Conservation (phyloP, 2,113 vertebrate genomes). For the Brachyistius frenatus region DNA sequence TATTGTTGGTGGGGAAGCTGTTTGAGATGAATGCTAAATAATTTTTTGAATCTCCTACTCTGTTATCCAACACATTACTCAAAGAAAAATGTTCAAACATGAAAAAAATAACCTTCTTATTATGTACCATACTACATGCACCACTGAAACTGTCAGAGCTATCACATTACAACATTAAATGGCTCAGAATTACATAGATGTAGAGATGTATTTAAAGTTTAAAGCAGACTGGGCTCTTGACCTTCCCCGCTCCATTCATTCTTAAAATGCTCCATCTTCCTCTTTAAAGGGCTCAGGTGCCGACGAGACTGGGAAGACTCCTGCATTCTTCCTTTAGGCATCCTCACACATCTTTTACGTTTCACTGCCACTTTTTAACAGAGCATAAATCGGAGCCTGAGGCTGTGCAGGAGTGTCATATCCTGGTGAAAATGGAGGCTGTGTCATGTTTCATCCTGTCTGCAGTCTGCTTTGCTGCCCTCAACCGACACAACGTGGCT, state of each 20-base stretch:
- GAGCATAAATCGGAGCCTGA: constrained; percentile 61
- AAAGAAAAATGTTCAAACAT: not conserved
- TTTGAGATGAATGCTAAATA: not conserved
- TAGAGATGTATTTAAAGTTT: constrained; percentile 18
- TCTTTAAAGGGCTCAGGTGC: constrained; percentile 37
- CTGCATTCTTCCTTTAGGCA: constrained; percentile 57
- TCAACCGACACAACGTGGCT: constrained; percentile 27
- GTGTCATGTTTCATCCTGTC: constrained; percentile 50
- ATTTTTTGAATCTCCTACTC: not conserved
- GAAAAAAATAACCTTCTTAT: not conserved
- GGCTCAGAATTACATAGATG: not conserved
- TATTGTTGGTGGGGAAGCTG: not conserved
- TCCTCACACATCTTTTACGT: constrained; percentile 66
- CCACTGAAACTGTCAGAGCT: not conserved
- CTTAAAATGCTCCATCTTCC: constrained; percentile 26
- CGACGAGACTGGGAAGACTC: constrained; percentile 14
- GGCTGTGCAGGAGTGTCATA: constrained; percentile 65
- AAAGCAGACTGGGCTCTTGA: not conserved
- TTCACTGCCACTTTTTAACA: constrained; percentile 56
- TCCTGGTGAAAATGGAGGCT: constrained; percentile 69
- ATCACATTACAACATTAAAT: constrained; percentile 3
- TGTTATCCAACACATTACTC: not conserved
- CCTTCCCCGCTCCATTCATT: constrained; percentile 29
- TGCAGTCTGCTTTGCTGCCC: constrained; percentile 38
- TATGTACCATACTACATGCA: not conserved